phyloP scores from a whole-genome alignment of 64 coral and sea anemone species.

The Pocillopora verrucosa region DNA sequence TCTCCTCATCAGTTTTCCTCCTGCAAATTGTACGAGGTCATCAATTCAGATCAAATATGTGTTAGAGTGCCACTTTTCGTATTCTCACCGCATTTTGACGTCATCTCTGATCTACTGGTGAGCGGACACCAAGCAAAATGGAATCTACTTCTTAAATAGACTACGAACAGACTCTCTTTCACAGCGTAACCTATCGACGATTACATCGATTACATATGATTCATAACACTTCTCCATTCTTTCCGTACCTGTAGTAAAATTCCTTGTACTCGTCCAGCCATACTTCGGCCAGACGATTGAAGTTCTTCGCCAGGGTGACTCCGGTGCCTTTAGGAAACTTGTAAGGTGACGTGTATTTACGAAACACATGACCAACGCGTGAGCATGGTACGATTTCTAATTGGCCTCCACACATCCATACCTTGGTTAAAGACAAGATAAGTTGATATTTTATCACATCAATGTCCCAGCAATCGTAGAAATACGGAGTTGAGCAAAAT shows the following conservation, averaged over 20 bases:
- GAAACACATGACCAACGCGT: slow-evolving; percentile 93
- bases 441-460: background rate
- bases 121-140: too few species aligned
- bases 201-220: too few species aligned
- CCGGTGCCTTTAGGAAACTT: slow-evolving; percentile 84
- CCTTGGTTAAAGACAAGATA: slow-evolving; percentile 18
- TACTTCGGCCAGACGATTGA: slow-evolving; percentile 88
- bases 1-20: slow-evolving; percentile 83
- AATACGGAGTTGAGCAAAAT: background rate
- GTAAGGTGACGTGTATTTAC: slow-evolving; percentile 92
- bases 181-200: too few species aligned
- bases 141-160: too few species aligned
- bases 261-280: slow-evolving; percentile 94
- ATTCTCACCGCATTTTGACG: background rate
- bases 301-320: slow-evolving; percentile 78
- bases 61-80: too few species aligned
- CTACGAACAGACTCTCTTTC: too few species aligned
- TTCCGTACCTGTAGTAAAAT: slow-evolving; percentile 45
- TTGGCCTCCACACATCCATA: slow-evolving; percentile 94
- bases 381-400: slow-evolving; percentile 91
- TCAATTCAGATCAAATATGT: too few species aligned
- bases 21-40: slow-evolving; percentile 10
- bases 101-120: background rate
- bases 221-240: too few species aligned
- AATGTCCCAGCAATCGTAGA: background rate